Conservation (phyloP, 2,797 vertebrate species). For the Gymnothorax reevesii region DNA sequence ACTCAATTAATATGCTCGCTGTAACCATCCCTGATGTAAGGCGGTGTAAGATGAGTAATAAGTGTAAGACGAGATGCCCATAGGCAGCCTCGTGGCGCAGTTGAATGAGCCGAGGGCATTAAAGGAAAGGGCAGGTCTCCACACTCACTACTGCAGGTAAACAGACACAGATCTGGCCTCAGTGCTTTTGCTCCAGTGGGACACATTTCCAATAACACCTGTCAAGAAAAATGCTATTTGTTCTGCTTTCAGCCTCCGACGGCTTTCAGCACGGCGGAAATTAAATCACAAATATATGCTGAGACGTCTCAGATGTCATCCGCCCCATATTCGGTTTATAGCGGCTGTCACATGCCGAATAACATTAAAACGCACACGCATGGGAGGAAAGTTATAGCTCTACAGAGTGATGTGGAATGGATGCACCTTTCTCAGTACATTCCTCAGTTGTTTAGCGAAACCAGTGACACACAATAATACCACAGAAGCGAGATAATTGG, state of each 20-base stretch:
- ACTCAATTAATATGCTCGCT: background rate
- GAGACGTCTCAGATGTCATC: background rate
- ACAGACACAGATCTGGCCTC: background rate
- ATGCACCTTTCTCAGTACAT: too few relatives aligned
- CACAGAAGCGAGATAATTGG: background rate
- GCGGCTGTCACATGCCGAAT: background rate
- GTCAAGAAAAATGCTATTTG: background rate
- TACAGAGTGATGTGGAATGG: background rate
- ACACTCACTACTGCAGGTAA: background rate
- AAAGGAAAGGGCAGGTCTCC: background rate
- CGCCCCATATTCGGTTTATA: background rate
- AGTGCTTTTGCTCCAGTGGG: background rate
- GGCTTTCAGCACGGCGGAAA: background rate
- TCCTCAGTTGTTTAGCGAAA: background rate
- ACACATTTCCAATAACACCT: slow-evolving; percentile 2
- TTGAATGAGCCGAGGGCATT: background rate
- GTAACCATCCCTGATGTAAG: background rate
- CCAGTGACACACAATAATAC: background rate
- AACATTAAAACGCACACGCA: background rate
- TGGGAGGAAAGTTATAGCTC: background rate
- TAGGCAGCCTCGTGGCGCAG: background rate
- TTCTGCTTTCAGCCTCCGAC: background rate
- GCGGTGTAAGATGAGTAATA: background rate
- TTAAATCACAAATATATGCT: background rate
- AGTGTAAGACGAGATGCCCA: background rate